Base-by-base conservation (phyloP, 2,113 vertebrate species). In the Oncorhynchus masou region DNA sequence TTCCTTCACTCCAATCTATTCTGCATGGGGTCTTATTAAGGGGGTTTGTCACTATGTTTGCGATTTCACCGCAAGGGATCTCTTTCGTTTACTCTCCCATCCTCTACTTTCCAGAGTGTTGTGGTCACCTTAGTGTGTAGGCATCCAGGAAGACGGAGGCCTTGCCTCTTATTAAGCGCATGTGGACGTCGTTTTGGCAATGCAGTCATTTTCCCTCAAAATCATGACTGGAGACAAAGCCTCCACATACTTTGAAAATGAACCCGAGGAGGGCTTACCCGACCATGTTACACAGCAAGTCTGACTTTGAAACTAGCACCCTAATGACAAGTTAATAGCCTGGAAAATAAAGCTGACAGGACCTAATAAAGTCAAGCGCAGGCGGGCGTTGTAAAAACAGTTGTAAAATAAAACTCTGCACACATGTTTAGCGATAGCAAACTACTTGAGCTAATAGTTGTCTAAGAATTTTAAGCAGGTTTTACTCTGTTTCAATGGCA, bases 181-280 rank as follows among this genome's bases (percentile, higher is more conserved):
- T 59, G 54, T 76, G 68, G 59, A 72, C 64, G 27, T 5, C 75
- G 77, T 79, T 65, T 64, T 8, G 68, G 29, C 22, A 25, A 49
- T n/a, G 24, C 66, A 34, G 22, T 74, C 74, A 69, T 69, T 82
- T 80, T 66, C 73, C 73, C 77, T 31, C 73, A 64, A 51, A 76
- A 74, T 74, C 74, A 31, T 16, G 20, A 54, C 48, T 45, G 45
- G 49, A 82, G 81, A 75, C 77, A 74, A 84, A 80, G 60, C 13
- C 27, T 84, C 81, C 71, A 74, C 73, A 76, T 79, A 81, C 71
- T 70, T 69, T 39, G 73, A 20, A 60, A 29, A 73, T 31, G 57
- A 59, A 15, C 2, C 13, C 7, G 8, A 24, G 31, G 65, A 20
- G 73, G n/a, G 59, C 73, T 75, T 64, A 67, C 73, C 60, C 68